Evolutionary conservation across 2,797 vertebrate genomes (phyloP).

Genomic region (Masticophis lateralis): DNA sequence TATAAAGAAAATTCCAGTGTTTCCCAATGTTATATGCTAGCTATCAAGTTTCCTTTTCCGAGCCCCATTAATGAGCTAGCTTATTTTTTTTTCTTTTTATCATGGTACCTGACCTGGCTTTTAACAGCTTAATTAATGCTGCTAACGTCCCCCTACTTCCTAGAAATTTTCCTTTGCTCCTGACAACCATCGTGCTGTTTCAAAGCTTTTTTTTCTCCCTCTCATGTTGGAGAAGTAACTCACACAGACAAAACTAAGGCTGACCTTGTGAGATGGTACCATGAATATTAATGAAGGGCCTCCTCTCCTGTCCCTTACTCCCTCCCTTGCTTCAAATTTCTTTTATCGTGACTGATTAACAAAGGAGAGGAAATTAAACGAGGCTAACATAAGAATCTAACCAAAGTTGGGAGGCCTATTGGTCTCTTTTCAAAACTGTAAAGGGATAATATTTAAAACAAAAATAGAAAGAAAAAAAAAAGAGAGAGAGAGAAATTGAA

Average conservation of each 20-base stretch:
- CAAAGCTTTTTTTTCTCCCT: conserved; percentile 46
- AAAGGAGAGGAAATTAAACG: conserved; percentile 53
- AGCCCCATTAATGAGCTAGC: background rate
- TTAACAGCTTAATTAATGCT: conserved; percentile 19
- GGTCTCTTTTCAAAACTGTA: conserved; percentile 31
- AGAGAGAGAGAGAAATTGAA: too few species aligned
- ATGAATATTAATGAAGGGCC: conserved; percentile 65
- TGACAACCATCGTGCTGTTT: conserved; percentile 42
- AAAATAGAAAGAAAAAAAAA: background rate
- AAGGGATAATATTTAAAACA: background rate
- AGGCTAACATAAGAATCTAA: background rate
- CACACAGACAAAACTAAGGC: conserved; percentile 54
- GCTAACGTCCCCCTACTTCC: conserved; percentile 16
- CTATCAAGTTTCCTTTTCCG: background rate
- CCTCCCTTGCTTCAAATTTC: conserved; percentile 40
- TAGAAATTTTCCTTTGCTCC: conserved; percentile 43
- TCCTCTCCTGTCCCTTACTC: conserved; percentile 1
- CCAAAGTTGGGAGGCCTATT: conserved; percentile 20
- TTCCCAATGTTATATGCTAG: background rate
- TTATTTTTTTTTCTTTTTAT: conserved; percentile 7
- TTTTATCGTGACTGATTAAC: conserved; percentile 37
- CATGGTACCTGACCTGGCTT: conserved; percentile 30
- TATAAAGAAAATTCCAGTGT: background rate
- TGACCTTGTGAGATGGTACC: conserved; percentile 45
- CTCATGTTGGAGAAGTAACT: conserved; percentile 49